A percentile compares a stretch with the other conserved stretches of the same genome.
Conservation (phyloP, 2,113 vertebrate genomes). For the Gadus macrocephalus region DNA sequence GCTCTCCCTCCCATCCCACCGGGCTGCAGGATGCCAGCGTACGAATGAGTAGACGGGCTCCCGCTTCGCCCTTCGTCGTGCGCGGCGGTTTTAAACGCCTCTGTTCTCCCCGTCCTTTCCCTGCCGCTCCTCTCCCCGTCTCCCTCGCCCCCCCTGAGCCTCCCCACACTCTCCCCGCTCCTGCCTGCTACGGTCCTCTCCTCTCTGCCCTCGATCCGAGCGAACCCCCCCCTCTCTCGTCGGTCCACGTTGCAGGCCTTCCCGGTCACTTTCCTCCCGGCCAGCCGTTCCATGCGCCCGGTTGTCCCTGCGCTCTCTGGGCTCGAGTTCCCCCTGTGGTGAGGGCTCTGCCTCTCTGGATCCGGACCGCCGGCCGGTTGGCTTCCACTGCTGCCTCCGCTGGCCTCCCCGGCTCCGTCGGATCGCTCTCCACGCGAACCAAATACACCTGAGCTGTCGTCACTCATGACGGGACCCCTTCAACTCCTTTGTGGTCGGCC, state of each 20-base stretch:
- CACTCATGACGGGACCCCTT: conserved; percentile 39
- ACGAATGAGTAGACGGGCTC: too few relatives aligned
- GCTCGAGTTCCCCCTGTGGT: conserved; percentile 17
- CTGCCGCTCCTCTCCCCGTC: conserved; percentile 24
- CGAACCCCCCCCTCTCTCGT: conserved; percentile 42
- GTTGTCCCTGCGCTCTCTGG: conserved; percentile 53
- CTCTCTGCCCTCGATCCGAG: conserved; percentile 34
- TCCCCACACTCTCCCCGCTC: conserved; percentile 9
- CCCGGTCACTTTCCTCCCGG: conserved; percentile 63
- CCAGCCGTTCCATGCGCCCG: conserved; percentile 45
- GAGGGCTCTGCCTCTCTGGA: conserved; percentile 52
- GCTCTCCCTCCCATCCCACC: conserved; percentile 27
- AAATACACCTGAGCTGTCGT: conserved; percentile 26
- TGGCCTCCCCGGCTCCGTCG: conserved; percentile 19
- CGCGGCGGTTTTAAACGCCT: conserved; percentile 44
- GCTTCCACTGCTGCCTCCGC: conserved; percentile 42
- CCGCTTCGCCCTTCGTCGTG: not conserved
- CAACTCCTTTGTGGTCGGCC: not conserved
- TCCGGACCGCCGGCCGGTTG: conserved; percentile 60
- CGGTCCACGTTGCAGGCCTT: conserved; percentile 75
- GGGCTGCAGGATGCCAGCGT: too few relatives aligned
- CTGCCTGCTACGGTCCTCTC: not conserved
- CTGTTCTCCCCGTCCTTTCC: conserved; percentile 25
- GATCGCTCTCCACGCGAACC: conserved; percentile 17
- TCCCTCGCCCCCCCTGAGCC: not conserved